Conservation (phyloP, 2,113 vertebrate genomes). For the Arenaria interpres region DNA sequence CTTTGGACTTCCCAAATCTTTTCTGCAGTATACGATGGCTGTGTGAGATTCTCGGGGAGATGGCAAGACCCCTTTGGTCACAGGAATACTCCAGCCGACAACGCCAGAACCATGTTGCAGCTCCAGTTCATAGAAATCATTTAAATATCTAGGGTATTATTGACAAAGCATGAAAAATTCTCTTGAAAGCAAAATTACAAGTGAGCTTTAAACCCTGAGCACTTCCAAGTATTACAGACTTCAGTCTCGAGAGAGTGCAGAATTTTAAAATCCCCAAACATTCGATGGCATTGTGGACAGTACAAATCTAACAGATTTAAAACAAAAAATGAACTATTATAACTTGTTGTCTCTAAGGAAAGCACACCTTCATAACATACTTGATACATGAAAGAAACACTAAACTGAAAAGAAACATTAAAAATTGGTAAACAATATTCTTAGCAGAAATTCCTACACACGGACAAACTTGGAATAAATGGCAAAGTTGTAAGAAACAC, state of each 20-base stretch:
- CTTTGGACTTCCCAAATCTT: conserved; percentile 81
- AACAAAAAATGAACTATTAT: neutral
- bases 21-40: conserved; percentile 82
- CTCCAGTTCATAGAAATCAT: conserved; percentile 95
- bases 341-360: neutral
- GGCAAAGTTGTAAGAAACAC: neutral
- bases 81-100: conserved; percentile 89
- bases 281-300: neutral
- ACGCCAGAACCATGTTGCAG: conserved; percentile 90
- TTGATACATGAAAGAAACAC: neutral
- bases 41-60: conserved; percentile 94
- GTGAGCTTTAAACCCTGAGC: neutral
- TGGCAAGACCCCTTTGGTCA: conserved; percentile 86
- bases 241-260: neutral
- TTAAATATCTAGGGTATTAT: conserved; percentile 84
- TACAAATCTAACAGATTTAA: neutral
- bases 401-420: neutral
- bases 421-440: neutral
- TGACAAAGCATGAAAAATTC: conserved; percentile 1
- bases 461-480: neutral
- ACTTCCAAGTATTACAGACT: neutral
- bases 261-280: neutral
- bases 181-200: neutral
- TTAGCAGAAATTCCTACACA: neutral
- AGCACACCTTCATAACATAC: neutral